Evolutionary conservation across 2,797 vertebrate species (phyloP), one percentile per base, ranked within the genome.

Genomic region (Eospalax fontanierii): DNA sequence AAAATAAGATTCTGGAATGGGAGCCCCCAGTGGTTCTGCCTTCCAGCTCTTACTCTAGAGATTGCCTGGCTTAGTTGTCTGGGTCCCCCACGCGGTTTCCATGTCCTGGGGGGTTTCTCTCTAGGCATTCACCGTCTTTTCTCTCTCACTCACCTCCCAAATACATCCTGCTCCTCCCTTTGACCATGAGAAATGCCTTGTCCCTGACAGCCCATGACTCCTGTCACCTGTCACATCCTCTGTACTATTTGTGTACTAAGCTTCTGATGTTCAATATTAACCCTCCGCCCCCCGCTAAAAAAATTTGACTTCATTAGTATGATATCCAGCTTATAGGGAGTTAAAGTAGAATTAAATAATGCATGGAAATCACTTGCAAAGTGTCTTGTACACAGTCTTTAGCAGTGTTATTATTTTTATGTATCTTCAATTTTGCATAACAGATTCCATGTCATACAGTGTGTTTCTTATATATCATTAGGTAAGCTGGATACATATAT

Each of bases 361-460:
- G 40, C 40, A 24, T 28, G 43, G 38, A 63, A 75, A 28, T 59
- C 73, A 65, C 75, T 65, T 81, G 61, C 79, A 43, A 12, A 38
- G 33, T 43, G 22, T 79, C 70, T 22, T 26, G 30, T 22, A 61
- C 54, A 74, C 73, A 35, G 2, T 50, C 79, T 81, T 63, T 78
- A 50, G n/a, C 83, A 79, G 89, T 65, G 63, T 85, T 70, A 73
- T 83, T 89, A 73, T 82, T 92, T 91, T 85, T 68, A 84, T 15
- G 16, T 65, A 66, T 94, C 38, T 93, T 87, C 87, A 46, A 1
- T 90, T 89, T 84, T 87, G 88, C 80, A 68, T 74, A 70, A 71
- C 28, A 22, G n/a, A 68, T 91, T 38, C 75, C 46, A 8, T 46
- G 6, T 54, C 40, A 15, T 59, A 65, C 35, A 73, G 26, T 79